These are phyloP conservation scores for Verasper variegatus DNA, from an alignment of 2,113 vertebrate species.

Conservation along the genomic window DNA sequence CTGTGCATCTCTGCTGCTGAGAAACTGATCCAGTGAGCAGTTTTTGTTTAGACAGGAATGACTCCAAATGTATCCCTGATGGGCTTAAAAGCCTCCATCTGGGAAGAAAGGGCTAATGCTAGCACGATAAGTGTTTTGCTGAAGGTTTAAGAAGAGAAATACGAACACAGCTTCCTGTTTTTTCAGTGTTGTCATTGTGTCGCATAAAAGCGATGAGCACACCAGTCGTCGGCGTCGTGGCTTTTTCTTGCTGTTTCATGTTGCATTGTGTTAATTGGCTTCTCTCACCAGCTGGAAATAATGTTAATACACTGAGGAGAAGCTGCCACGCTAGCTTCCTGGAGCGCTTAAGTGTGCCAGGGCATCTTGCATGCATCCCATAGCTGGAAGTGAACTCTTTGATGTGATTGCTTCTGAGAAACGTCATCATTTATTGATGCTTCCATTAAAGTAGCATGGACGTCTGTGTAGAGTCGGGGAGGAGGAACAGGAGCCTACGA, in stretches of 20 bases:
- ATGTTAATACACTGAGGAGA: slow-evolving; percentile 77
- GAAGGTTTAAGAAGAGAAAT: not conserved
- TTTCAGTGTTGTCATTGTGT: not conserved
- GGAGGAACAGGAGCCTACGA: slow-evolving; percentile 34
- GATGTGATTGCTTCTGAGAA: slow-evolving; percentile 86
- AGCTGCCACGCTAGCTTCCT: slow-evolving; percentile 67
- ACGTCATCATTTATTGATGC: slow-evolving; percentile 89
- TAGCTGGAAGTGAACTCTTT: slow-evolving; percentile 82
- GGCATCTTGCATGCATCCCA: slow-evolving; percentile 71
- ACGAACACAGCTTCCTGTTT: not conserved
- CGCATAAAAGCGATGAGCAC: not conserved
- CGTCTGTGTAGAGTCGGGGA: slow-evolving; percentile 59
- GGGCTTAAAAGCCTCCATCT: slow-evolving; percentile 28
- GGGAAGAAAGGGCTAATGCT: slow-evolving; percentile 15
- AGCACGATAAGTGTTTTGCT: not conserved
- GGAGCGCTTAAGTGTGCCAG: slow-evolving; percentile 73
- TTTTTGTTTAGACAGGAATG: slow-evolving; percentile 48
- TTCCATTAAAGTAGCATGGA: slow-evolving; percentile 83
- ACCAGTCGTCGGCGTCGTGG: slow-evolving; percentile 14
- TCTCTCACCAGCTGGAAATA: slow-evolving; percentile 71
- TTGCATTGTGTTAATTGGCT: slow-evolving; percentile 72
- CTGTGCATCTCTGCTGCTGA: slow-evolving; percentile 19
- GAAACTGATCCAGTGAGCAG: slow-evolving; percentile 28
- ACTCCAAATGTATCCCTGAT: slow-evolving; percentile 28
- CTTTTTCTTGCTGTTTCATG: slow-evolving; percentile 32